These are phyloP conservation scores for Panthera tigris DNA, from an alignment of 2,113 vertebrate genomes.

Conservation along the genomic window DNA sequence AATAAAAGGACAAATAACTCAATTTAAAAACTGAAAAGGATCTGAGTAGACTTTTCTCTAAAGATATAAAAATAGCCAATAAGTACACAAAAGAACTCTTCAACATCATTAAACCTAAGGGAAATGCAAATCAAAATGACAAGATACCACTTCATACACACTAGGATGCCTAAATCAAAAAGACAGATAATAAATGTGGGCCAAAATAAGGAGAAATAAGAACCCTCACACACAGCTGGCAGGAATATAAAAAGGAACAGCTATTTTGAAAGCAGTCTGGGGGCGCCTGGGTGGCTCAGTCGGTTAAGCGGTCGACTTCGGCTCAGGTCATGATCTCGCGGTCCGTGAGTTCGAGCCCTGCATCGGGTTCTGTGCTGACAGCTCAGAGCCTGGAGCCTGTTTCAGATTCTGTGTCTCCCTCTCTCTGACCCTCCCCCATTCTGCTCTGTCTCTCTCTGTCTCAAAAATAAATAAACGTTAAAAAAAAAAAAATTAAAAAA, in stretches of 20 bases:
- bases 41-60: neutral
- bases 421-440: too few relatives aligned
- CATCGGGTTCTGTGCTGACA: too few relatives aligned
- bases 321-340: too few relatives aligned
- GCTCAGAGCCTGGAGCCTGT: too few relatives aligned
- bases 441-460: too few relatives aligned
- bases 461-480: too few relatives aligned
- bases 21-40: neutral
- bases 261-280: neutral
- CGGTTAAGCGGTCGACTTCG: too few relatives aligned
- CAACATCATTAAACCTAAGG: neutral
- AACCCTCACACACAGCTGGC: neutral
- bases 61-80: neutral
- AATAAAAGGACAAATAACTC: neutral
- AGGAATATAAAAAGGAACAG: neutral
- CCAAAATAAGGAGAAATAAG: neutral
- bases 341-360: too few relatives aligned
- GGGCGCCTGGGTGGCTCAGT: too few relatives aligned
- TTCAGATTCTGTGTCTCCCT: too few relatives aligned
- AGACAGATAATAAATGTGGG: neutral
- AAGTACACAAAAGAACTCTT: neutral
- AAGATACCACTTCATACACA: neutral
- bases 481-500: too few relatives aligned
- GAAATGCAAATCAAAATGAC: neutral
- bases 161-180: neutral